Percentiles rank a stretch among this genome's conserved stretches.
Evolutionary conservation across 1,140 invertebrate genomes (phyloP).

Genomic region (Ectropis grisescens): DNA sequence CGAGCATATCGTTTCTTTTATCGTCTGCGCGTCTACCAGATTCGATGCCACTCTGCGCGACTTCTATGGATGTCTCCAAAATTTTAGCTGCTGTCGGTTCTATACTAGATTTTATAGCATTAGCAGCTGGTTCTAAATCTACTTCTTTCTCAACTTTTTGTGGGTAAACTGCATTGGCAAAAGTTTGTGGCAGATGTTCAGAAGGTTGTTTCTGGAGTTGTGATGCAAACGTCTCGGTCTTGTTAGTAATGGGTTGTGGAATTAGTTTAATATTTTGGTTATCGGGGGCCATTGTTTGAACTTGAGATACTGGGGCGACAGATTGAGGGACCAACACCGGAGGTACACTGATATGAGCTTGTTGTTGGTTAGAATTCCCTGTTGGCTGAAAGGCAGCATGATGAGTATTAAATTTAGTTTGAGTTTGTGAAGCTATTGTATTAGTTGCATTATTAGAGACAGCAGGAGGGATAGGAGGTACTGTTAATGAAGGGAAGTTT

Average conservation of each 20-base stretch:
- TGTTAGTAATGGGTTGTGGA: conserved; percentile 17
- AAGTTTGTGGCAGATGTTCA: conserved; percentile 18
- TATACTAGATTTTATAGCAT: conserved; percentile 40
- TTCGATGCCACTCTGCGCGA: conserved; percentile 22
- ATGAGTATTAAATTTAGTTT: conserved; percentile 30
- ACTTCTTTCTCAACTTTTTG: conserved; percentile 49
- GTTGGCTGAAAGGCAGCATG: too few species aligned
- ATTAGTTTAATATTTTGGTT: conserved; percentile 24
- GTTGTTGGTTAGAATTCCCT: too few species aligned
- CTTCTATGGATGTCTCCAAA: conserved; percentile 33
- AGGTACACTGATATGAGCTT: too few species aligned
- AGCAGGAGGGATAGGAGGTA: too few species aligned
- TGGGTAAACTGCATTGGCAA: conserved; percentile 26
- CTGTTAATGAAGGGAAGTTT: too few species aligned
- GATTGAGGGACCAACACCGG: too few species aligned
- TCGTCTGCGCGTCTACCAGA: conserved; percentile 33
- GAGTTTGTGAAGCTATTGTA: conserved; percentile 22
- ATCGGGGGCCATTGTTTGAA: conserved; percentile 22
- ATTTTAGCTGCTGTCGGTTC: conserved; percentile 28
- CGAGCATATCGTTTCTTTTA: conserved; percentile 42
- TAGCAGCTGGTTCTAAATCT: conserved; percentile 48
- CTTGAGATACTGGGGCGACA: conserved; percentile 29
- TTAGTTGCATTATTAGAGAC: conserved; percentile 14
- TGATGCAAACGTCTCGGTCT: conserved; percentile 1
- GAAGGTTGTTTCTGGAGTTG: too few species aligned